Percentiles rank a stretch among this genome's conserved stretches.
phyloP scores from a whole-genome alignment of 1,140 invertebrate species.

The Triops longicaudatus region DNA sequence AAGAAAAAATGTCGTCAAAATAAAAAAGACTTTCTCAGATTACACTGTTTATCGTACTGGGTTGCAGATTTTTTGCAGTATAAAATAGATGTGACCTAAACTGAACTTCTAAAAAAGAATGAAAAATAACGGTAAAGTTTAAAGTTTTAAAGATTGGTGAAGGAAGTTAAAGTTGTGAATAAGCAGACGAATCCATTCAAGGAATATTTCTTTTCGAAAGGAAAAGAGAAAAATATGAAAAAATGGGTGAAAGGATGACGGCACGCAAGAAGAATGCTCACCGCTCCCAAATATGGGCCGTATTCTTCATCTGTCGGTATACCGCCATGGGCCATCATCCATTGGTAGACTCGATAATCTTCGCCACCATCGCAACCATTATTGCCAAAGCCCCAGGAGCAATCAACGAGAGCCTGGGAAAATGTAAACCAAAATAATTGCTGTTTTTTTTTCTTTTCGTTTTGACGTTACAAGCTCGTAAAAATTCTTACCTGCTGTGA shows the following conservation, averaged over 20 bases:
- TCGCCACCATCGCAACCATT: conserved; percentile 78
- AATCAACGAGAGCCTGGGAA: conserved; percentile 75
- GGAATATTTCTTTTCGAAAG: no score
- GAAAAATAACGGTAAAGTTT: no score
- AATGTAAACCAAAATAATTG: conserved; percentile 9
- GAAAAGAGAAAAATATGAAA: not conserved
- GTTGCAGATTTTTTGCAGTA: no score
- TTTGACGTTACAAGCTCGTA: conserved; percentile 3
- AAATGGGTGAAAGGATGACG: no score
- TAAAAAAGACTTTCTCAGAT: no score
- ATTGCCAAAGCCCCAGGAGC: conserved; percentile 91
- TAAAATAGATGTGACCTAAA: no score
- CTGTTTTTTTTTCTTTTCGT: not conserved
- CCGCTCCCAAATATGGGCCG: conserved; percentile 79
- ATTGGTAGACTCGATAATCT: conserved; percentile 76
- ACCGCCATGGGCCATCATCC: conserved; percentile 84
- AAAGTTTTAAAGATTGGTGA: no score
- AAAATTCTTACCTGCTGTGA: conserved; percentile 61
- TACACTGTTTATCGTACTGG: no score
- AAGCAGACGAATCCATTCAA: no score
- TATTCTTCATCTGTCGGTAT: conserved; percentile 82
- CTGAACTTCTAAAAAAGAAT: no score
- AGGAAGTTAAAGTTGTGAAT: no score
- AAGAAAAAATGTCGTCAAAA: no score
- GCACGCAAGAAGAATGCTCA: conserved; percentile 37